phyloP scores from a whole-genome alignment of 1,140 invertebrate genomes.

The Solenopsis invicta region DNA sequence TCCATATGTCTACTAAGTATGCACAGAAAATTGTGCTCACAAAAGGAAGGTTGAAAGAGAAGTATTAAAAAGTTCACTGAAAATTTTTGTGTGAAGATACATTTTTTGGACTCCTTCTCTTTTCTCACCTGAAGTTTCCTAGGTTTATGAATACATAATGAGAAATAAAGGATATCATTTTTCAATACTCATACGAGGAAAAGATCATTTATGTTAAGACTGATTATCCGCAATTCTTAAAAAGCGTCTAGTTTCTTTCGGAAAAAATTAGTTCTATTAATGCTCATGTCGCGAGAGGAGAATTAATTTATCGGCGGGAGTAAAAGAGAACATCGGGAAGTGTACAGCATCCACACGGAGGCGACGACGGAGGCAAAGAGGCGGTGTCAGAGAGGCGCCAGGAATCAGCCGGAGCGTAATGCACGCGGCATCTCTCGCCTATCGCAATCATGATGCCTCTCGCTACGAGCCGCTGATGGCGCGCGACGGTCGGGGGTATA shows the following conservation, averaged over 20 bases:
- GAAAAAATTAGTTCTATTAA: background rate
- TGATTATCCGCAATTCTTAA: background rate
- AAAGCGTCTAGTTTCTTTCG: background rate
- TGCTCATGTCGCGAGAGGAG: background rate
- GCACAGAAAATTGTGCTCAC: too few species aligned
- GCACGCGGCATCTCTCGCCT: conserved; percentile 26
- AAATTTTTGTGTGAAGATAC: too few species aligned
- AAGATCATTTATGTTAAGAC: background rate
- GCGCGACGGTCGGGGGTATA: background rate
- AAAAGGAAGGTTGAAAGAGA: too few species aligned
- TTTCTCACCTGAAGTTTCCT: too few species aligned
- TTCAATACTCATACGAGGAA: background rate
- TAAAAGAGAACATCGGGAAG: conserved; percentile 2
- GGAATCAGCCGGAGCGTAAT: conserved; percentile 48
- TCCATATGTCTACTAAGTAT: too few species aligned
- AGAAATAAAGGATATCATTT: background rate
- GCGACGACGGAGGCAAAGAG: background rate
- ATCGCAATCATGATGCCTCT: conserved; percentile 58
- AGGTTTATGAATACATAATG: too few species aligned
- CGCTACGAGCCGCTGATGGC: conserved; percentile 36
- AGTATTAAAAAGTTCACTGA: too few species aligned
- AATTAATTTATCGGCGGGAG: background rate
- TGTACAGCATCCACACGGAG: background rate
- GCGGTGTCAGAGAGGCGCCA: conserved; percentile 33
- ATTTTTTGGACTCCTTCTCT: too few species aligned